These are phyloP conservation scores for Myathropa florea DNA, from an alignment of 2,888 invertebrate species.

Conservation along the genomic window DNA sequence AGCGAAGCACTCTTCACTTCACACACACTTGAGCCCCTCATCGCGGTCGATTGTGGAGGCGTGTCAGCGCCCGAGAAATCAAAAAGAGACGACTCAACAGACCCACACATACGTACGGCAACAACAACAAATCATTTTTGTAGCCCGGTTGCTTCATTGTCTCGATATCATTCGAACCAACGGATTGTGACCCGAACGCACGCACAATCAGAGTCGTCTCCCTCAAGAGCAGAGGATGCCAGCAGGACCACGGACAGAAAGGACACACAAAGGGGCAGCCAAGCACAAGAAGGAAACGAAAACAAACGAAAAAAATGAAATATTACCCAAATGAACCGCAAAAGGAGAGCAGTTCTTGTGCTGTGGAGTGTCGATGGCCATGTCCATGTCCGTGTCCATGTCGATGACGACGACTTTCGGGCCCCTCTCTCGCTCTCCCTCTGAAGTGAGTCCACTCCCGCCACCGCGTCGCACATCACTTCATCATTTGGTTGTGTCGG, in stretches of 20 bases:
- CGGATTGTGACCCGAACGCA: constrained; percentile 41
- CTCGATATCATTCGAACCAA: constrained; percentile 63
- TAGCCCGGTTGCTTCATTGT: constrained; percentile 64
- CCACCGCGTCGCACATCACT: constrained; percentile 34
- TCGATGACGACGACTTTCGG: constrained; percentile 37
- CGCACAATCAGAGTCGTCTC: not conserved
- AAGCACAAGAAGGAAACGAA: not conserved
- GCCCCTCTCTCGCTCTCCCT: constrained; percentile 25
- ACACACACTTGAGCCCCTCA: constrained; percentile 22
- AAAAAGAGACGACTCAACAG: constrained; percentile 28
- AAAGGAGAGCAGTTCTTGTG: not conserved
- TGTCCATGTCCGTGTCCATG: not conserved
- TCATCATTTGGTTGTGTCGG: constrained; percentile 29
- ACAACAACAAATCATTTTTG: constrained; percentile 65
- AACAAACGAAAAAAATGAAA: constrained; percentile 12
- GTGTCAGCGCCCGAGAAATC: constrained; percentile 58
- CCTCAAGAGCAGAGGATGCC: constrained; percentile 47
- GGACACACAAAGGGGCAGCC: constrained; percentile 26
- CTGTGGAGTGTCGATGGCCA: constrained; percentile 15
- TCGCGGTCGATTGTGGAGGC: constrained; percentile 34
- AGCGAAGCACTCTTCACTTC: constrained; percentile 26
- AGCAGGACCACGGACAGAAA: constrained; percentile 17
- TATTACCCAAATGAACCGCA: constrained; percentile 26
- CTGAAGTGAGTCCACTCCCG: constrained; percentile 18
- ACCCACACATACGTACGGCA: not conserved